phyloP scores from a whole-genome alignment of 2,113 vertebrate species.

The Tragelaphus strepsiceros region DNA sequence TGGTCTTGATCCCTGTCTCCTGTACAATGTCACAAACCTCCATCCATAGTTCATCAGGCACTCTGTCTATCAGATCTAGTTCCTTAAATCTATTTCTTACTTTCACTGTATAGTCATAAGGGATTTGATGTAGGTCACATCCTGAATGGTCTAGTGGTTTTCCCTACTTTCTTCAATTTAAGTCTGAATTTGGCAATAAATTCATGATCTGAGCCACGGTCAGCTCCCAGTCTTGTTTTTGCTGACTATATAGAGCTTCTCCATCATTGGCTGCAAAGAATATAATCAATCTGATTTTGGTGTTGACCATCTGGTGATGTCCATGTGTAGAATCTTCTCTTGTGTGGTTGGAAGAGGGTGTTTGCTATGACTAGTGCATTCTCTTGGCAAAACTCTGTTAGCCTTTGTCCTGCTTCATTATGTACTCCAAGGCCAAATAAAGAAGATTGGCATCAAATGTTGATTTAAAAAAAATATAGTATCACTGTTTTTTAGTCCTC shows the following conservation, averaged over 20 bases:
- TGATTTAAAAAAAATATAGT: background rate
- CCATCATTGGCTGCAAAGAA: background rate
- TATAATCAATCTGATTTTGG: background rate
- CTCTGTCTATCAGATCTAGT: too few species aligned
- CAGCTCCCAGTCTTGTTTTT: background rate
- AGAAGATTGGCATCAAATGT: background rate
- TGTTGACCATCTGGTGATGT: background rate
- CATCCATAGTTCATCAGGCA: too few species aligned
- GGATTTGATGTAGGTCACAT: background rate
- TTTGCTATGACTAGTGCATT: background rate
- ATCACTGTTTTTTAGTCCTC: background rate
- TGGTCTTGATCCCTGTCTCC: too few species aligned
- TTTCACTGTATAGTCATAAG: background rate
- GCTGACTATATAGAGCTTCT: background rate
- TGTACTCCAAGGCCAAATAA: background rate
- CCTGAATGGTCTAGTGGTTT: background rate
- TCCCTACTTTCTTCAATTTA: background rate
- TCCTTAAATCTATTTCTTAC: too few species aligned
- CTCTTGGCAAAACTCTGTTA: background rate
- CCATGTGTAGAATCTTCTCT: background rate
- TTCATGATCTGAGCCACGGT: background rate
- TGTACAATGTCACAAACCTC: too few species aligned
- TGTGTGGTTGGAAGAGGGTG: background rate
- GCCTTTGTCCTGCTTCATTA: background rate
- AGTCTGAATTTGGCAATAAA: background rate